phyloP scores from a whole-genome alignment of 1,140 invertebrate species.

The Meloidogyne exigua region DNA sequence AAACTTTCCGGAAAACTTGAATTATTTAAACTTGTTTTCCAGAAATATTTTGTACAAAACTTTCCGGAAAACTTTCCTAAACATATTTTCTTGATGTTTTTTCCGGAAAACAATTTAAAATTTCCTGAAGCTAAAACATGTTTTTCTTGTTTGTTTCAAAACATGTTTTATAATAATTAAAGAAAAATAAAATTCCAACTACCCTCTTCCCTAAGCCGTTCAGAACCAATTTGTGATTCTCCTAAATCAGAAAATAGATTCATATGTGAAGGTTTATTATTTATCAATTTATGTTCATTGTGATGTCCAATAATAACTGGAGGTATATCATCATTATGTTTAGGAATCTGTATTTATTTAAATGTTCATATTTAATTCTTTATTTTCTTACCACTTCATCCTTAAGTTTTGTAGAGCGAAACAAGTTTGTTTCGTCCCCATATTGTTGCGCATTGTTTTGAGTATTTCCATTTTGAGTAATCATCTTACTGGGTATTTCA shows the following conservation, averaged over 20 bases:
- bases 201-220: background rate
- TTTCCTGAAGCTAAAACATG: too few species aligned
- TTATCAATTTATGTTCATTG: background rate
- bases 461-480: background rate
- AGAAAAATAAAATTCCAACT: background rate
- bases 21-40: too few species aligned
- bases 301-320: background rate
- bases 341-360: background rate
- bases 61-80: too few species aligned
- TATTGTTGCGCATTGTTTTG: background rate
- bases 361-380: background rate
- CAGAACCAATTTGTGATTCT: background rate
- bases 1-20: too few species aligned
- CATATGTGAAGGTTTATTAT: conserved; percentile 16
- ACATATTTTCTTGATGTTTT: too few species aligned
- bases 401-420: background rate
- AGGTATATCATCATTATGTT: conserved; percentile 6
- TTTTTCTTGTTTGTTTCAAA: too few species aligned
- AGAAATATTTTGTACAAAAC: too few species aligned
- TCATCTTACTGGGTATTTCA: background rate
- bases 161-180: background rate
- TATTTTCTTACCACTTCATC: conserved; percentile 17
- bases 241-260: conserved; percentile 19
- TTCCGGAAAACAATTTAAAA: too few species aligned
- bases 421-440: background rate